Evolutionary conservation across 1,140 invertebrate genomes (phyloP), one percentile per base, ranked within the genome.

Genomic region (Drosophila saltans): DNA sequence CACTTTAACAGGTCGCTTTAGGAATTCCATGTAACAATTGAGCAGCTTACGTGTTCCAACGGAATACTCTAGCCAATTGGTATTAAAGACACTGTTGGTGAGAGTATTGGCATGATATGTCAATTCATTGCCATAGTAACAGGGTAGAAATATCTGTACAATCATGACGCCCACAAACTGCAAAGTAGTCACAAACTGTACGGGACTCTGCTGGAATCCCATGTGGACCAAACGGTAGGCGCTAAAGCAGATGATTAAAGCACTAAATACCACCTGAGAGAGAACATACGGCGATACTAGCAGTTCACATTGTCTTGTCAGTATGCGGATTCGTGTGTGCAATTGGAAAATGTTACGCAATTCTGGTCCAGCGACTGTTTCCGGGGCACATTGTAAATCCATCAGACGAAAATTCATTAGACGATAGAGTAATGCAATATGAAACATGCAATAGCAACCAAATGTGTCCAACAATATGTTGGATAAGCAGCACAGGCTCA

Each of bases 161-260:
- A 81, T 68, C 85, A 91, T 91, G 7, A 90, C 75, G 10, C 59
- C 67, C 33, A 79, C 66, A 48, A 91, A 91, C 56, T 91, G 82
- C 3, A 88, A n/a, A 8, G 78, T 91, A 41, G 78, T 76, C 1
- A 89, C 45, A 10, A 90, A 91, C 26, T 80, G 77, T 0, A 83
- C 90, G 3, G 86, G 80, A n/a, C 52, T 66, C 40, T 76, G 56
- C 40, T 72, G 78, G 45, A 80, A 78, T 26, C 79, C 81, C 86
- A 82, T 80, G 48, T 78, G 77, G 11, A 82, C 70, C 43, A 91
- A 52, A 0, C 83, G 78, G 55, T 91, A 91, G 48, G 71, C 82
- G 7, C 78, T 79, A 33, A 91, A 91, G 55, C 90, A 91, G 30
- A 91, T 83, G 26, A 91, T 90, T 10, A 91, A 78, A 1, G 90